phyloP scores from a whole-genome alignment of 35 echinoderm and acorn worm genomes.

The Lytechinus pictus region DNA sequence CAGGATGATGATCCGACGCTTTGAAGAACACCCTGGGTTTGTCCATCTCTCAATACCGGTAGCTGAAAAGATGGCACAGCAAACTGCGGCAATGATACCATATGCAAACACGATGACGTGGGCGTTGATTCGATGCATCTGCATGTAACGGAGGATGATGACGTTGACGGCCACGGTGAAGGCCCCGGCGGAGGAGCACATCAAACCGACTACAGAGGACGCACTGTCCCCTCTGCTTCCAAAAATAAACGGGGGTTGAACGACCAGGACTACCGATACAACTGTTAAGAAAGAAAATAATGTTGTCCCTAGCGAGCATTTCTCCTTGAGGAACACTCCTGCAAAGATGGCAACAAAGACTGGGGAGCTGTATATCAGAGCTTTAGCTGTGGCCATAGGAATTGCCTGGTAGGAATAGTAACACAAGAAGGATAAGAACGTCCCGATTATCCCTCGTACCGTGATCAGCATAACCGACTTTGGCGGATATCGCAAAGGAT shows the following conservation, averaged over 20 bases:
- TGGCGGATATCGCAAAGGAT: background rate
- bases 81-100: background rate
- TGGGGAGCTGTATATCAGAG: background rate
- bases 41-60: constrained; percentile 29
- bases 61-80: background rate
- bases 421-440: background rate
- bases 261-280: background rate
- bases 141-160: background rate
- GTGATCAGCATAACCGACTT: background rate
- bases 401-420: constrained; percentile 39
- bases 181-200: background rate
- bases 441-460: background rate
- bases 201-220: background rate
- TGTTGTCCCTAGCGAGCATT: background rate
- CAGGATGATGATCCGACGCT: background rate
- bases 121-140: background rate
- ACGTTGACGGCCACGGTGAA: background rate
- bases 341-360: background rate
- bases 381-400: background rate
- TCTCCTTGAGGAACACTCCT: background rate
- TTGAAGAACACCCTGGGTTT: constrained; percentile 3
- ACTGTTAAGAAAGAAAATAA: background rate
- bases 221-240: background rate
- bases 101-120: background rate
- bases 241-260: constrained; percentile 19